phyloP scores from a whole-genome alignment of 2,888 invertebrate species.

The Stenodera caucasica region DNA sequence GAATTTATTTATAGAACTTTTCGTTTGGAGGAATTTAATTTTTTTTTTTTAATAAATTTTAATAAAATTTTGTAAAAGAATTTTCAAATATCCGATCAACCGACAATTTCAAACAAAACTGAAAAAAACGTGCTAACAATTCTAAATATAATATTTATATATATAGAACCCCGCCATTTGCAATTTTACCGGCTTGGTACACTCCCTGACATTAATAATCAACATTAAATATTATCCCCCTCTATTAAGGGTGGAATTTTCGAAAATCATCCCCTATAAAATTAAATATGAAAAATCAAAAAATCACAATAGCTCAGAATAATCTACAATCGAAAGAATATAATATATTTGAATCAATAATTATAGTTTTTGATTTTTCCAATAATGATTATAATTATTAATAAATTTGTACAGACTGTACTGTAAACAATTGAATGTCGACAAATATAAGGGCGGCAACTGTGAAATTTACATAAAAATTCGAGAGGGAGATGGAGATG shows the following conservation, averaged over 20 bases:
- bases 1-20: too few relatives aligned
- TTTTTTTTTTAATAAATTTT: conserved; percentile 34
- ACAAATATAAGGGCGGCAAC: conserved; percentile 41
- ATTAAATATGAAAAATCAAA: not conserved
- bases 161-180: conserved; percentile 51
- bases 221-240: not conserved
- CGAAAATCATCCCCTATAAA: conserved; percentile 9
- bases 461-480: conserved; percentile 45
- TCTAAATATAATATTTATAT: conserved; percentile 55
- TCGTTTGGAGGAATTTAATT: too few relatives aligned
- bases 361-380: too few relatives aligned
- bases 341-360: too few relatives aligned
- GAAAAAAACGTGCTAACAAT: conserved; percentile 41
- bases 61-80: conserved; percentile 26
- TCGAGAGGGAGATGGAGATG: conserved; percentile 34
- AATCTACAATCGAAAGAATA: too few relatives aligned
- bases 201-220: conserved; percentile 37
- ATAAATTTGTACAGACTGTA: conserved; percentile 31
- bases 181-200: conserved; percentile 52
- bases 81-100: conserved; percentile 38
- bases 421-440: conserved; percentile 39
- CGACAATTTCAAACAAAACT: conserved; percentile 21
- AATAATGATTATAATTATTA: conserved; percentile 4
- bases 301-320: too few relatives aligned
- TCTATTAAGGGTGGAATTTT: conserved; percentile 7